A percentile compares a stretch with the other conserved stretches of the same genome.
These are phyloP conservation scores for Acleris emargana DNA, from an alignment of 2,888 invertebrate species.

Conservation along the genomic window DNA sequence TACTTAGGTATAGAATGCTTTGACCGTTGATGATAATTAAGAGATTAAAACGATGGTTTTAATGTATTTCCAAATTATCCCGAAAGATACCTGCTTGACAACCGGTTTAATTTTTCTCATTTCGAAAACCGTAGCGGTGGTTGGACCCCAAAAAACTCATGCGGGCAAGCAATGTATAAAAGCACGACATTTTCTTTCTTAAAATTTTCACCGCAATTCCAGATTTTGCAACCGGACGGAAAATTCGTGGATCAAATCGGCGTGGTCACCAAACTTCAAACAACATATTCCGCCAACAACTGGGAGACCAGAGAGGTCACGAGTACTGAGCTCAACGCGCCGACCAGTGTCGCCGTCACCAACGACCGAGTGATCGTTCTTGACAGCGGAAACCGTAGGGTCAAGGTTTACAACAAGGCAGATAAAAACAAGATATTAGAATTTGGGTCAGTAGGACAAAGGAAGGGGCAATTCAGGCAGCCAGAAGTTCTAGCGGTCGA, in stretches of 20 bases:
- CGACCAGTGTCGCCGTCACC: conserved; percentile 87
- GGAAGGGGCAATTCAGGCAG: conserved; percentile 88
- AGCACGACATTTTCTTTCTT: too few relatives aligned
- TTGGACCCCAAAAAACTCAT: too few relatives aligned
- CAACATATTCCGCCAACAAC: conserved; percentile 54
- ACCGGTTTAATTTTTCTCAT: too few relatives aligned
- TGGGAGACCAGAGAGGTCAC: conserved; percentile 64
- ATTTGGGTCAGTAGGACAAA: conserved; percentile 87
- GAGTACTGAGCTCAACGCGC: conserved; percentile 86
- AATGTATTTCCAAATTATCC: too few relatives aligned
- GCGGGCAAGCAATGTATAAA: too few relatives aligned
- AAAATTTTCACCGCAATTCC: conserved; percentile 25
- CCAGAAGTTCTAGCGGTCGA: conserved; percentile 90
- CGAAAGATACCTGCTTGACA: too few relatives aligned
- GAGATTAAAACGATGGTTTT: too few relatives aligned
- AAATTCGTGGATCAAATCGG: conserved; percentile 86
- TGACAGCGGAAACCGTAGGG: conserved; percentile 89
- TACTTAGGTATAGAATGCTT: too few relatives aligned
- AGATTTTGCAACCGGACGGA: conserved; percentile 84
- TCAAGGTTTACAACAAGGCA: conserved; percentile 83
- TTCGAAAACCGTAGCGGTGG: too few relatives aligned
- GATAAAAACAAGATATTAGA: conserved; percentile 82
- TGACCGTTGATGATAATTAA: too few relatives aligned
- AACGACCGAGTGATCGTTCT: conserved; percentile 81
- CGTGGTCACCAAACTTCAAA: conserved; percentile 64